These are phyloP conservation scores for Branchipolynoe longqiensis DNA, from an alignment of 2,888 invertebrate species.

Conservation along the genomic window DNA sequence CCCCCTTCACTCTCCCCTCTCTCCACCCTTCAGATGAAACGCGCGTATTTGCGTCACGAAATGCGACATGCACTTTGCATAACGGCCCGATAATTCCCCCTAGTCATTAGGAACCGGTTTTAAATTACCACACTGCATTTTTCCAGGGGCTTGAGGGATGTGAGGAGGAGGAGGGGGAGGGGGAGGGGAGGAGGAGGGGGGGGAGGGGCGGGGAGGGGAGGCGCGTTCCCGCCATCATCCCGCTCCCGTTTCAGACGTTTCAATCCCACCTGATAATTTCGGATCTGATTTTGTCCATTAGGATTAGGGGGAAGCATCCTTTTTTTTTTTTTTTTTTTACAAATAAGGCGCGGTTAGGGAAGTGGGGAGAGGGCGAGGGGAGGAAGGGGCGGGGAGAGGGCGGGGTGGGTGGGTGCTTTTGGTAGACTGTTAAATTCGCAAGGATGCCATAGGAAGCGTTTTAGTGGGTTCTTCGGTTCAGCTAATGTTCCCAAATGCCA, in stretches of 20 bases:
- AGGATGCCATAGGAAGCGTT: slow-evolving; percentile 12
- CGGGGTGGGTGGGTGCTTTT: too few relatives aligned
- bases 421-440: slow-evolving; percentile 48
- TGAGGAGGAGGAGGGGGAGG: too few relatives aligned
- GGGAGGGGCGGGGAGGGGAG: too few relatives aligned
- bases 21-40: slow-evolving; percentile 16
- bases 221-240: not conserved
- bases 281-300: slow-evolving; percentile 55
- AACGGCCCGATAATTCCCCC: slow-evolving; percentile 26
- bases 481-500: slow-evolving; percentile 49
- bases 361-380: too few relatives aligned
- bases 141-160: too few relatives aligned
- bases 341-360: too few relatives aligned
- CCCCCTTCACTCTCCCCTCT: too few relatives aligned
- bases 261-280: slow-evolving; percentile 50
- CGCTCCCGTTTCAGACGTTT: slow-evolving; percentile 41
- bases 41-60: slow-evolving; percentile 24
- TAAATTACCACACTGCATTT: slow-evolving; percentile 7
- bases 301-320: slow-evolving; percentile 28
- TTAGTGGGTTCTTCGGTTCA: slow-evolving; percentile 21
- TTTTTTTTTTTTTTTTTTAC: too few relatives aligned
- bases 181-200: too few relatives aligned
- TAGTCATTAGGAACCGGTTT: slow-evolving; percentile 25
- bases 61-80: slow-evolving; percentile 51
- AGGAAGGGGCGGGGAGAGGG: too few relatives aligned